Evolutionary conservation across 2,797 vertebrate species (phyloP).

Genomic region (Ceryle rudis): DNA sequence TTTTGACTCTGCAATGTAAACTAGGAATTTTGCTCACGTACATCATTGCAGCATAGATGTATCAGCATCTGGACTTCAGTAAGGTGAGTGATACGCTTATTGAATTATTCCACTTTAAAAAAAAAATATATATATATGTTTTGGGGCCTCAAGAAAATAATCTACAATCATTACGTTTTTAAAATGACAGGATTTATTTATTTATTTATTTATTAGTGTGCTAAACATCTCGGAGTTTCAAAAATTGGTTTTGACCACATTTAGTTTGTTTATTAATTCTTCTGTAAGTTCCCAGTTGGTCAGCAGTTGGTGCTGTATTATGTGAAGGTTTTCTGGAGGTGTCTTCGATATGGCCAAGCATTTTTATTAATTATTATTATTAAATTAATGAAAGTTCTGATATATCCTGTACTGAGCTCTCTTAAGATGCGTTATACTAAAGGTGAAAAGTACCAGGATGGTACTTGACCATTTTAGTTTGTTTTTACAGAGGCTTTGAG

Average conservation of each 20-base stretch:
- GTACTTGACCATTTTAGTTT: neutral
- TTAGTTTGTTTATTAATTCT: neutral
- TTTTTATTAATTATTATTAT: neutral
- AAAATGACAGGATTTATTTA: neutral
- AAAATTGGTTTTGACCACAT: neutral
- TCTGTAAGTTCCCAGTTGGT: neutral
- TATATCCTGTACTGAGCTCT: neutral
- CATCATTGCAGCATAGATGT: neutral
- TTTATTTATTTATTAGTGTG: too few species aligned
- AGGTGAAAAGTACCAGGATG: neutral
- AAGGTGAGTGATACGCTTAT: neutral
- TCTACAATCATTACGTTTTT: neutral
- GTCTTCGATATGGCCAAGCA: neutral
- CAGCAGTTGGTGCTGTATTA: neutral
- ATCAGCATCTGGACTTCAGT: neutral
- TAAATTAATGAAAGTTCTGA: neutral
- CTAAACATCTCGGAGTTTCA: neutral
- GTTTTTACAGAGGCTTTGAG: neutral
- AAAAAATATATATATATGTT: neutral
- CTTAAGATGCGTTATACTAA: neutral
- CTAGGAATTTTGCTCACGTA: neutral
- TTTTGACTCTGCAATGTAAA: neutral
- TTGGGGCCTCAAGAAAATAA: neutral
- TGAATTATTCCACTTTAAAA: neutral
- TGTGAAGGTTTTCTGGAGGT: neutral